Evolutionary conservation across 1,140 invertebrate species (phyloP).

Genomic region (Bombus consobrinus): DNA sequence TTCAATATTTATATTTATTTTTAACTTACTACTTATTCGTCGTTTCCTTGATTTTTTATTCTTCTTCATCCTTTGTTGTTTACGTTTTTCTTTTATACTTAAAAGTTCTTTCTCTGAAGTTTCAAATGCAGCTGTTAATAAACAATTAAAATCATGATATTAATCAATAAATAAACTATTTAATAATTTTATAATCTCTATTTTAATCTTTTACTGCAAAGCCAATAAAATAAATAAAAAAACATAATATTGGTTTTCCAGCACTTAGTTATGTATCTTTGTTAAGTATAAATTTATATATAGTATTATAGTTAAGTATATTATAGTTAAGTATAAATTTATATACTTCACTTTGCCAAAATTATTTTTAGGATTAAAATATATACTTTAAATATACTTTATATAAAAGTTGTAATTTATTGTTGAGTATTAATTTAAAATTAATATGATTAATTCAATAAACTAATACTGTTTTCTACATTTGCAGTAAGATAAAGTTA

Average conservation of each 20-base stretch:
- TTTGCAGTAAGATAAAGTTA: background rate
- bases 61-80: slow-evolving; percentile 32
- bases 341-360: background rate
- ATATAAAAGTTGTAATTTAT: background rate
- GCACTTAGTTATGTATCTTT: background rate
- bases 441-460: background rate
- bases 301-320: too few relatives aligned
- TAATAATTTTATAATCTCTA: slow-evolving; percentile 6
- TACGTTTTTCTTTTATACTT: slow-evolving; percentile 52
- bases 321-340: background rate
- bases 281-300: background rate
- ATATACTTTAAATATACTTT: background rate
- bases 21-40: slow-evolving; percentile 61
- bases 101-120: slow-evolving; percentile 65
- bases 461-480: background rate
- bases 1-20: background rate
- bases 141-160: slow-evolving; percentile 1
- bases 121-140: slow-evolving; percentile 67
- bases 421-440: background rate
- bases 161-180: background rate
- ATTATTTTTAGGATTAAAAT: background rate
- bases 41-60: slow-evolving; percentile 47
- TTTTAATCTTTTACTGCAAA: background rate
- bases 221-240: background rate
- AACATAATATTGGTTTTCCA: background rate